Evolutionary conservation across 2,113 vertebrate genomes (phyloP), one percentile per base, ranked within the genome.

Genomic region (Sminthopsis crassicaudata): DNA sequence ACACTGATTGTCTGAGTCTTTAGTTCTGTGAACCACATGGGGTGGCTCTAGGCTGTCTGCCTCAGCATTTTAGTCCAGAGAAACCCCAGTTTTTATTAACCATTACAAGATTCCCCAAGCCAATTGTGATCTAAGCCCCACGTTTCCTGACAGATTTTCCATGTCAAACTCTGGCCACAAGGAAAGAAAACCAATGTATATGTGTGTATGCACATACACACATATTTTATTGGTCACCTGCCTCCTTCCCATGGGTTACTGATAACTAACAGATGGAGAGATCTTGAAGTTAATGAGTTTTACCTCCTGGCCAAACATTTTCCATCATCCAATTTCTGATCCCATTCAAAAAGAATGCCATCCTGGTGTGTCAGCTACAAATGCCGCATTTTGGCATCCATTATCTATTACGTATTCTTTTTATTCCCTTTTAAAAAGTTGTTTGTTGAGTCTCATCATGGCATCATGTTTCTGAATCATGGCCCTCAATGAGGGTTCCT

Each of bases 241-340:
- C 89, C 96, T 97, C 95, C 55, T 14, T 97, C 88, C 53, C 90
- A 2, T 53, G 94, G 95, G 91, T 25, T 96, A 90, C 95, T 98
- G 96, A 98, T 97, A 98, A 97, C 95, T 96, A 98, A 96, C 98
- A 98, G 97, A 98, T 97, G 97, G 97, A 96, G 97, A 97, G 54
- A 52, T 51, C 2, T n/a, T 95, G 97, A 94, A 95, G 95, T 97
- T 92, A 98, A 97, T 93, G 95, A 97, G 96, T 12, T 96, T 48
- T 96, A 97, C 11, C 91, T 97, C 97, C 94, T 93, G 55, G 67
- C 95, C 98, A 98, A 98, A 91, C 96, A 96, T 98, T 98, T 98
- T 93, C 95, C 67, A 95, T 98, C 98, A 98, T 96, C 96, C 95
- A 55, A 46, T 97, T 98, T 96, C 98, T 97, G 97, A 98, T 98